Base-by-base conservation (phyloP, 2,888 invertebrate species). In the Linyphia triangularis region DNA sequence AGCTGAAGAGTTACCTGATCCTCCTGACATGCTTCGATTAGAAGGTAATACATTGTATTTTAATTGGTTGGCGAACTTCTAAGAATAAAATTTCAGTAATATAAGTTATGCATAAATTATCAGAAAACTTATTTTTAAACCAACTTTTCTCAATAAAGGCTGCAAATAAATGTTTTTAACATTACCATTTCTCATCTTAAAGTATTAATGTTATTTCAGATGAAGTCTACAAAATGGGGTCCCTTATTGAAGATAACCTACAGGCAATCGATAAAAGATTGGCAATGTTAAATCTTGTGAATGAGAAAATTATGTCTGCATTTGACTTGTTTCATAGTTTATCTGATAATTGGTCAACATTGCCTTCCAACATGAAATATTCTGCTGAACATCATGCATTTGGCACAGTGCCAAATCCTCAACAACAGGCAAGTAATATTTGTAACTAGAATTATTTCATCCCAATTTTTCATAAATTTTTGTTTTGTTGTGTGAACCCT, bases 191-290 rank as follows among this genome's bases (percentile, higher is more conserved):
- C n/a, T 51, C 13, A 51, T 16, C n/a, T 51, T 51, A 10, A 16
- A n/a, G 13, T 51, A 51, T 13, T 51, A 13, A 13, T 40, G 19
- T 73, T n/a, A n/a, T 91, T 91, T 43, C 91, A 93, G 93, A 93
- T 82, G 92, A 93, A 90, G 93, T 93, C 91, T 92, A 96, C 92
- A 95, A 95, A 79, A 98, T 98, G 97, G 97, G 96, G 81, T 97
- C 98, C 84, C 94, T 98, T 90, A 98, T 99, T 92, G 98, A 99
- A 94, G 95, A 96, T 82, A 98, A 98, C 93, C 93, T 99, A 91
- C 97, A 98, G 93, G 95, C 96, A 92, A 96, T 97, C 40, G 97
- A 96, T 93, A 95, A 97, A 91, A 96, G 97, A 92, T 97, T 98
- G 93, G 97, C 97, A 78, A 96, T 97, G 92, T 94, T 99, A 91